These are phyloP conservation scores for Eira barbara DNA, from an alignment of 2,113 vertebrate species.

Conservation along the genomic window DNA sequence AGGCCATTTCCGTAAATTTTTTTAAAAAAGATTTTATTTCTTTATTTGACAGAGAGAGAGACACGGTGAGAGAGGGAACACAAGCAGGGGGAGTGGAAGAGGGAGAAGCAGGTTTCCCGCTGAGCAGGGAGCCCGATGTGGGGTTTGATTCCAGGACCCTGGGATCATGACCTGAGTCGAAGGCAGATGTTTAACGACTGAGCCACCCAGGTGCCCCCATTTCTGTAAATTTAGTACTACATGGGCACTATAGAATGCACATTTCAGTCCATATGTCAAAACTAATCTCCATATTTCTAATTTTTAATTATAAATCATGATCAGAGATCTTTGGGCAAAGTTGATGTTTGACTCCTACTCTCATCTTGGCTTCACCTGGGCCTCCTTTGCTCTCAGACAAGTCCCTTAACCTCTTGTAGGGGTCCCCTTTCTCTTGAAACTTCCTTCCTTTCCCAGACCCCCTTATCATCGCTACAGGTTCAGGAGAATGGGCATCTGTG, in stretches of 20 bases:
- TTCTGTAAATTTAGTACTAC: neutral
- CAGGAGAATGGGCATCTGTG: neutral
- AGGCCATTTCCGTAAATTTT: neutral
- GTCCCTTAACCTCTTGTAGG: neutral
- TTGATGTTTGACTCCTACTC: neutral
- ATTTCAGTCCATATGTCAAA: neutral
- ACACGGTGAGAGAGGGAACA: too few species aligned
- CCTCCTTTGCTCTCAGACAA: neutral
- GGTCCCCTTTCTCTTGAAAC: neutral
- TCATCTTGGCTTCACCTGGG: neutral
- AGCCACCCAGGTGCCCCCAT: neutral
- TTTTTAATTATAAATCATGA: neutral
- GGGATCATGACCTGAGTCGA: too few species aligned
- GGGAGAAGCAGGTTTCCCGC: too few species aligned
- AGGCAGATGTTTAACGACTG: too few species aligned
- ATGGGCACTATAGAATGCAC: neutral
- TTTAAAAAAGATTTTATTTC: too few species aligned
- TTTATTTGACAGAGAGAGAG: too few species aligned
- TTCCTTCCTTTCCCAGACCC: neutral
- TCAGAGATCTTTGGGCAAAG: neutral
- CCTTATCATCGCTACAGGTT: neutral
- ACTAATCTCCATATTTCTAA: neutral
- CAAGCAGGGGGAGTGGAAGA: too few species aligned
- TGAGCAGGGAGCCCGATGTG: too few species aligned
- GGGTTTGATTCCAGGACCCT: too few species aligned